Evolutionary conservation across 2,888 invertebrate species (phyloP).

Genomic region (Drosophila macrospina): DNA sequence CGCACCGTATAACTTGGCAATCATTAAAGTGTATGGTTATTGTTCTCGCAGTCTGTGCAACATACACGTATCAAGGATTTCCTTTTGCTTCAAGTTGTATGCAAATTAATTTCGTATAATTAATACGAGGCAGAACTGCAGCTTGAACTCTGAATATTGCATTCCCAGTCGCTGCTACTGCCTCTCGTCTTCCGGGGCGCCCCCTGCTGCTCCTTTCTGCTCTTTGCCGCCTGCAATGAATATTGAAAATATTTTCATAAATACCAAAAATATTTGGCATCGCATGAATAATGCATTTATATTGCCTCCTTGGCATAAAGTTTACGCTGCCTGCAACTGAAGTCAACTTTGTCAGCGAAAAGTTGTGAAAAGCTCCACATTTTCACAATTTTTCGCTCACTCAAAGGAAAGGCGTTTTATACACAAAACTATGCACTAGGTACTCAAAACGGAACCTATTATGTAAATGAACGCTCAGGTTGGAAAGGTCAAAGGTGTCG

Average conservation of each 20-base stretch:
- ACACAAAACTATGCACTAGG: constrained; percentile 2
- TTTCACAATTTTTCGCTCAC: constrained; percentile 8
- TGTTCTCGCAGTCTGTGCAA: not conserved
- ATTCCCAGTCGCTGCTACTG: constrained; percentile 12
- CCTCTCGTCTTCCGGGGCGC: not conserved
- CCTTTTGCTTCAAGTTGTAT: constrained; percentile 23
- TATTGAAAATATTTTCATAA: constrained; percentile 61
- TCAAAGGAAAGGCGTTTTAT: constrained; percentile 21
- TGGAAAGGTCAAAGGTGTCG: not conserved
- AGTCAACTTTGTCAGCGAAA: constrained; percentile 20
- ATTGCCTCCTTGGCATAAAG: constrained; percentile 18
- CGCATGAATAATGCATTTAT: constrained; percentile 46
- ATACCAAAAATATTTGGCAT: constrained; percentile 61
- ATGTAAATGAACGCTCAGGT: not conserved
- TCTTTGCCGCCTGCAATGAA: constrained; percentile 19
- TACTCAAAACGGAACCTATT: not conserved
- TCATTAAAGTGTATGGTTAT: constrained; percentile 38
- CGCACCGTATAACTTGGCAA: constrained; percentile 23
- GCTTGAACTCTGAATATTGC: constrained; percentile 31
- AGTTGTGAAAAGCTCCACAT: constrained; percentile 18
- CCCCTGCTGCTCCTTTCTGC: not conserved
- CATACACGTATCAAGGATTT: constrained; percentile 17
- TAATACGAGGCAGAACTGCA: constrained; percentile 38
- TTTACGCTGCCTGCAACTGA: constrained; percentile 10
- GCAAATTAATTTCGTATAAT: constrained; percentile 63